Percentiles rank a stretch among this genome's conserved stretches.
phyloP scores from a whole-genome alignment of 1,140 invertebrate genomes.

The Apis mellifera region Amel_HAv3.1 CM009936.2:15142501-15143000 shows the following conservation, averaged over 20 bases:
- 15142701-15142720: conserved; percentile 76
- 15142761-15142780: conserved; percentile 47
- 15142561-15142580: no score
- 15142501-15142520: no score
- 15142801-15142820: conserved; percentile 52
- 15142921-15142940: conserved; percentile 3
- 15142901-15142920: not conserved
- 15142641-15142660: conserved; percentile 43
- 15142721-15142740: conserved; percentile 76
- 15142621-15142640: conserved; percentile 69
- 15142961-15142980: not conserved
- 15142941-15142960: not conserved
- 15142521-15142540: no score
- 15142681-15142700: conserved; percentile 58
- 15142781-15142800: conserved; percentile 65
- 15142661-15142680: not conserved
- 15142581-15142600: not conserved
- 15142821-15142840: conserved; percentile 29
- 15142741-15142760: conserved; percentile 59
- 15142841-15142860: not conserved
- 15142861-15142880: not conserved
- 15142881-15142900: not conserved
- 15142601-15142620: conserved; percentile 55
- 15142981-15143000: not conserved
- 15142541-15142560: no score